Conservation (phyloP, 2,888 invertebrate genomes). For the Eristalis tenax region DNA sequence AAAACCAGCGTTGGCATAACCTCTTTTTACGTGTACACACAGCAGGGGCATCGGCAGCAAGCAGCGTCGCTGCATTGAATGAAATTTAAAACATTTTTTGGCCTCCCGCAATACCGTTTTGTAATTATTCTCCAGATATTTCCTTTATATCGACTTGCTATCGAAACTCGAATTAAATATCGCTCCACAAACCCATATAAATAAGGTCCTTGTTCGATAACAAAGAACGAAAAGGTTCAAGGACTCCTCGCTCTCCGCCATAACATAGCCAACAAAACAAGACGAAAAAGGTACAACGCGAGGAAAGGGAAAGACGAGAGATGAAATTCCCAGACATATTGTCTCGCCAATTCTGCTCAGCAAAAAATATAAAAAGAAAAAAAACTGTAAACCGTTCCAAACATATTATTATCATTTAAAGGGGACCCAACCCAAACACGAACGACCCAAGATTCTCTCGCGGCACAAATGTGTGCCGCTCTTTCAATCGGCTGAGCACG, state of each 20-base stretch:
- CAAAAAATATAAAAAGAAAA: slow-evolving; percentile 21
- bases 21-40: slow-evolving; percentile 44
- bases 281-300: slow-evolving; percentile 4
- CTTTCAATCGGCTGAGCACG: slow-evolving; percentile 4
- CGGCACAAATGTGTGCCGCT: slow-evolving; percentile 8
- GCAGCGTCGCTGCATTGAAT: slow-evolving; percentile 16
- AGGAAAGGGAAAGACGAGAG: slow-evolving; percentile 21
- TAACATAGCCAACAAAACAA: slow-evolving; percentile 1
- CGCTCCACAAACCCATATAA: slow-evolving; percentile 71
- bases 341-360: slow-evolving; percentile 62
- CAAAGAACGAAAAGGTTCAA: slow-evolving; percentile 64
- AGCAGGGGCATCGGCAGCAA: slow-evolving; percentile 49
- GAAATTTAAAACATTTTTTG: slow-evolving; percentile 66
- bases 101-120: slow-evolving; percentile 72
- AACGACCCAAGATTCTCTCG: slow-evolving; percentile 18
- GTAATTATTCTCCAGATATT: slow-evolving; percentile 48
- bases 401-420: slow-evolving; percentile 64
- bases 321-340: slow-evolving; percentile 70
- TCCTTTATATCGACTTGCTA: slow-evolving; percentile 52
- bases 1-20: slow-evolving; percentile 29
- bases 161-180: slow-evolving; percentile 70
- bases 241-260: slow-evolving; percentile 43
- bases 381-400: slow-evolving; percentile 58
- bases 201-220: slow-evolving; percentile 71
- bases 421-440: slow-evolving; percentile 63